phyloP scores from a whole-genome alignment of 2,113 vertebrate genomes.

The Proteles cristata region DNA sequence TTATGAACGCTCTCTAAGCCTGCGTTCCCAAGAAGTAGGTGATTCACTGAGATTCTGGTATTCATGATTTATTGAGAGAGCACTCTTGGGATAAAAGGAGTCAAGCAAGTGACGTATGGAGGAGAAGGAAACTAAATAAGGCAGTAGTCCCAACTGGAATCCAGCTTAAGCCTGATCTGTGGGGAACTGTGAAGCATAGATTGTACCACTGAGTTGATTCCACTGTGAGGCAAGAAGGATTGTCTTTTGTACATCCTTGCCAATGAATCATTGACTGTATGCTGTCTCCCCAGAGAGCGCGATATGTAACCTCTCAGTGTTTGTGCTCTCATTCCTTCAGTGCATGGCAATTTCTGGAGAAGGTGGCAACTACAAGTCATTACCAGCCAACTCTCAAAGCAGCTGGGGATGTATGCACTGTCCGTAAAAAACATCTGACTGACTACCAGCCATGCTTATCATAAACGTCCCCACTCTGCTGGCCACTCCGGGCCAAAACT shows the following conservation, averaged over 20 bases:
- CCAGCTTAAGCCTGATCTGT: not conserved
- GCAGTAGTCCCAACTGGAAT: not conserved
- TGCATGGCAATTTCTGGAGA: not conserved
- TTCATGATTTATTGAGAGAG: not conserved
- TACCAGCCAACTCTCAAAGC: not conserved
- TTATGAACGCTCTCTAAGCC: not conserved
- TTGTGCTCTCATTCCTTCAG: not conserved
- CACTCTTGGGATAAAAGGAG: not conserved
- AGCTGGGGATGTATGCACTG: not conserved
- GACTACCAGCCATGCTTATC: not conserved
- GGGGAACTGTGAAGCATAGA: not conserved
- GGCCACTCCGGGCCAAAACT: not conserved
- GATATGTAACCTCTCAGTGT: not conserved
- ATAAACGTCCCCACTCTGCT: not conserved
- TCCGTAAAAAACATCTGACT: not conserved
- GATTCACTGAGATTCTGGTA: not conserved
- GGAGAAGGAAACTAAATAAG: not conserved
- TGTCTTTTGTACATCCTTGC: not conserved
- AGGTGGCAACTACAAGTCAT: not conserved
- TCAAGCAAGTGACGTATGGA: not conserved
- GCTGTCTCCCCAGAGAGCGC: not conserved
- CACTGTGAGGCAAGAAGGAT: not conserved
- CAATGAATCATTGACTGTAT: not conserved
- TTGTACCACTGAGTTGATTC: not conserved
- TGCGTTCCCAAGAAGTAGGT: not conserved